Conservation (phyloP, 64 coral and sea anemone species). For the Actinia equina region DNA sequence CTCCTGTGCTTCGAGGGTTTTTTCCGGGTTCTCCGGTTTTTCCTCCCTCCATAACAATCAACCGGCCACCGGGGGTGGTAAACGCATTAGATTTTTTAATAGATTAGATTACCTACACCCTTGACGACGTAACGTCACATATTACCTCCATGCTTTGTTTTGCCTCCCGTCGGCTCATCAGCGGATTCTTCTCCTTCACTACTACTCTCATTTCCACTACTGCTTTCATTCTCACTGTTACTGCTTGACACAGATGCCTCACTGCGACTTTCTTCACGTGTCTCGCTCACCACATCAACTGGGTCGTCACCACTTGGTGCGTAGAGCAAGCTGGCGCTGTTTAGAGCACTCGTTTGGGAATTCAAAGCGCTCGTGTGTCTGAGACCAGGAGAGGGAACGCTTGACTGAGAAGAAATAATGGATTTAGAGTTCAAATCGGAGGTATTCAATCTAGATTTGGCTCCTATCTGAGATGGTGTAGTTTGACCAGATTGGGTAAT, state of each 20-base stretch:
- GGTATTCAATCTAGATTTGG: constrained; percentile 17
- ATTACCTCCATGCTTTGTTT: constrained; percentile 33
- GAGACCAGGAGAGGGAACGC: constrained; percentile 27
- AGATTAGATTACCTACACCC: too few relatives aligned
- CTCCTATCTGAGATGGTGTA: not conserved
- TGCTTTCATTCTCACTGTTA: constrained; percentile 64
- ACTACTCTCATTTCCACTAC: constrained; percentile 48
- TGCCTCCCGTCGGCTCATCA: constrained; percentile 55
- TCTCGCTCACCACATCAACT: not conserved
- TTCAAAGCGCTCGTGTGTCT: constrained; percentile 70
- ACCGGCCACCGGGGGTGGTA: too few relatives aligned
- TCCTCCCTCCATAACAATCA: too few relatives aligned
- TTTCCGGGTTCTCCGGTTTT: too few relatives aligned
- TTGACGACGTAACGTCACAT: not conserved
- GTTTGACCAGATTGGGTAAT: not conserved
- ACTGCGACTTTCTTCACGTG: constrained; percentile 28
- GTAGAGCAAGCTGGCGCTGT: constrained; percentile 43
- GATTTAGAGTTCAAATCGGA: constrained; percentile 1
- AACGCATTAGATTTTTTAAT: too few relatives aligned
- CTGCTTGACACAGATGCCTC: constrained; percentile 66
- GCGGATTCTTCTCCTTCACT: constrained; percentile 40
- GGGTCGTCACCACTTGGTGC: not conserved
- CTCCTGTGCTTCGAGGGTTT: too few relatives aligned
- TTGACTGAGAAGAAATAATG: not conserved
- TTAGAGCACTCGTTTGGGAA: constrained; percentile 62